Conservation (phyloP, 92 coral and sea anemone species). For the Siderastrea siderea region DNA sequence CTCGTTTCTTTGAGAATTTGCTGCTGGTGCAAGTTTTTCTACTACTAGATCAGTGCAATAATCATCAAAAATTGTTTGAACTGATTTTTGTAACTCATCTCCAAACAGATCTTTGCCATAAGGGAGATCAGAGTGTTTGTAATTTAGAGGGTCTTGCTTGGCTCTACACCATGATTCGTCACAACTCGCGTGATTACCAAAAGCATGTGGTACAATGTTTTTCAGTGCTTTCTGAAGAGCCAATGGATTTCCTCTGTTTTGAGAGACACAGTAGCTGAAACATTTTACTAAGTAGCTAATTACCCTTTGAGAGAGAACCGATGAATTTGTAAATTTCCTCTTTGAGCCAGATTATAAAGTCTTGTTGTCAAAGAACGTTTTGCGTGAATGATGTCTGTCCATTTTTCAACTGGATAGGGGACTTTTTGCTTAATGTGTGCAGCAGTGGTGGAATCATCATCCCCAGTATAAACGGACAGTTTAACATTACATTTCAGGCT, state of each 20-base stretch:
- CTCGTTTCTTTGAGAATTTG: slow-evolving; percentile 47
- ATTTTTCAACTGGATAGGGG: slow-evolving; percentile 68
- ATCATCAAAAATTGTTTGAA: background rate
- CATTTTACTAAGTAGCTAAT: slow-evolving; percentile 43
- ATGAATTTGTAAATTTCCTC: slow-evolving; percentile 60
- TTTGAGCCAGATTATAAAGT: slow-evolving; percentile 59
- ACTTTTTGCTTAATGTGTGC: slow-evolving; percentile 56
- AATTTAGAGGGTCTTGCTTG: slow-evolving; percentile 23
- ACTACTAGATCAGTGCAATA: slow-evolving; percentile 1
- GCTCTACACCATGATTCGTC: slow-evolving; percentile 28
- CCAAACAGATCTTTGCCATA: slow-evolving; percentile 44
- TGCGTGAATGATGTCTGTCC: slow-evolving; percentile 60
- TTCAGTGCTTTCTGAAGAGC: slow-evolving; percentile 21
- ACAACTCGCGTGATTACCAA: slow-evolving; percentile 42
- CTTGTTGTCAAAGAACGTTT: slow-evolving; percentile 69
- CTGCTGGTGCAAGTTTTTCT: slow-evolving; percentile 23
- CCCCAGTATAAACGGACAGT: slow-evolving; percentile 51
- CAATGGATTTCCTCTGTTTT: slow-evolving; percentile 46
- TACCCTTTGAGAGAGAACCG: slow-evolving; percentile 46
- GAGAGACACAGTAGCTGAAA: slow-evolving; percentile 30
- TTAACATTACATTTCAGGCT: slow-evolving; percentile 46
- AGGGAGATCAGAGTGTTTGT: slow-evolving; percentile 40
- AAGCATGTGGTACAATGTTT: slow-evolving; percentile 52
- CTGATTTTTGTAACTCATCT: background rate
- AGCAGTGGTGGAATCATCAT: slow-evolving; percentile 77